Conservation (phyloP, 1,140 invertebrate genomes). For the Drosophila lacertosa region DNA sequence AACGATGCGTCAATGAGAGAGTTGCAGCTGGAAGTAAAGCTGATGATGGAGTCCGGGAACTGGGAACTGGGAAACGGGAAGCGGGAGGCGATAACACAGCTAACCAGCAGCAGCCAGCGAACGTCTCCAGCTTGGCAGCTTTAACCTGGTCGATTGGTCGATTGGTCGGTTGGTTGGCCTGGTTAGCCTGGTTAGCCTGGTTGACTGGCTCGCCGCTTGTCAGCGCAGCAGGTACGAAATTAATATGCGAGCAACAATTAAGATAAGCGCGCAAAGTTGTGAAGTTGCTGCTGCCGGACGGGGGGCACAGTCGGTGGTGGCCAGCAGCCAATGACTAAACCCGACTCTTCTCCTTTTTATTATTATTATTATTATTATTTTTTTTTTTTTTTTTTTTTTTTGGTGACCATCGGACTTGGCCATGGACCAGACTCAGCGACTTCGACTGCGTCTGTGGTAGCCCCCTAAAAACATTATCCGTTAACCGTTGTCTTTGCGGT, state of each 20-base stretch:
- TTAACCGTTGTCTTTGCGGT: slow-evolving; percentile 42
- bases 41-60: background rate
- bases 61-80: background rate
- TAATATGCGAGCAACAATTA: slow-evolving; percentile 83
- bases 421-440: slow-evolving; percentile 9
- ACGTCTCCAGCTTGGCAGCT: slow-evolving; percentile 24
- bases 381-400: too few species aligned
- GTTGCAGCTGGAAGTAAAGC: background rate
- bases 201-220: slow-evolving; percentile 51
- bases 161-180: background rate
- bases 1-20: slow-evolving; percentile 47
- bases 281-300: slow-evolving; percentile 60
- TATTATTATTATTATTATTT: slow-evolving; percentile 18
- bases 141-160: background rate
- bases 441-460: slow-evolving; percentile 42
- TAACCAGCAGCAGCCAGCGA: slow-evolving; percentile 13
- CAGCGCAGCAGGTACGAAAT: slow-evolving; percentile 82
- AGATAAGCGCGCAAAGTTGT: slow-evolving; percentile 82
- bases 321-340: slow-evolving; percentile 66
- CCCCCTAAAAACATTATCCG: slow-evolving; percentile 58
- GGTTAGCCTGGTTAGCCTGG: slow-evolving; percentile 11
- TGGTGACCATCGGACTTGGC: background rate
- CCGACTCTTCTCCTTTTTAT: slow-evolving; percentile 7
- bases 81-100: slow-evolving; percentile 34
- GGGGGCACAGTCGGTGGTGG: slow-evolving; percentile 71